Conservation (phyloP, 2,113 vertebrate genomes). For the Clarias gariepinus region DNA sequence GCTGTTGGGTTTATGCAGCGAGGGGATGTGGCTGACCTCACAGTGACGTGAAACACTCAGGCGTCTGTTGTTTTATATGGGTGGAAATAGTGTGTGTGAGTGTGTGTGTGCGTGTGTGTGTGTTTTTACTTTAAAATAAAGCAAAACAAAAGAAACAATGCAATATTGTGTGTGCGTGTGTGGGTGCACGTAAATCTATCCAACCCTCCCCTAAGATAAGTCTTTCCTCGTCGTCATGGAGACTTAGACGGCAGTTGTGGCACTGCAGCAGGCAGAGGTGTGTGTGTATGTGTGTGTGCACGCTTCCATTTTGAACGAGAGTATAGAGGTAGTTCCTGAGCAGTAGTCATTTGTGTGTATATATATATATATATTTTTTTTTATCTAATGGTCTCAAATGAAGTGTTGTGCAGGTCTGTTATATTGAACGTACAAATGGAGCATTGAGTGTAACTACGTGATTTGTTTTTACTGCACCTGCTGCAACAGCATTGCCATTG, state of each 20-base stretch:
- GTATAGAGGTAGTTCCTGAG: not conserved
- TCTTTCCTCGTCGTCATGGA: slow-evolving; percentile 23
- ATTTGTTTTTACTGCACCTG: slow-evolving; percentile 14
- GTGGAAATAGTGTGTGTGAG: not conserved
- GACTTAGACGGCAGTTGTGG: slow-evolving; percentile 24
- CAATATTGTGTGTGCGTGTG: not conserved
- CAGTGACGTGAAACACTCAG: not conserved
- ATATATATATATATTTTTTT: not conserved
- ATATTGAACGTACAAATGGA: not conserved
- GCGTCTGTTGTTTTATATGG: not conserved
- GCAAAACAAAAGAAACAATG: not conserved
- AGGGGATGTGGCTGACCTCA: not conserved
- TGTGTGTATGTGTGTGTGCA: not conserved
- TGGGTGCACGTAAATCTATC: not conserved
- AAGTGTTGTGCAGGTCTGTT: slow-evolving; percentile 1
- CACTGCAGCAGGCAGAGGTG: slow-evolving; percentile 19
- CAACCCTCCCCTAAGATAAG: not conserved
- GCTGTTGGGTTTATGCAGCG: not conserved
- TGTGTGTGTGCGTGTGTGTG: not conserved
- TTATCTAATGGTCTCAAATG: not conserved
- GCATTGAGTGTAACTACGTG: not conserved
- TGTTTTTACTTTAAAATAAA: not conserved
- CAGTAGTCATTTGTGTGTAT: not conserved
- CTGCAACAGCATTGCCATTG: not conserved
- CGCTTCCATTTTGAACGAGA: not conserved